Evolutionary conservation across 2,797 vertebrate genomes (phyloP).

Genomic region (Agapornis canus): DNA sequence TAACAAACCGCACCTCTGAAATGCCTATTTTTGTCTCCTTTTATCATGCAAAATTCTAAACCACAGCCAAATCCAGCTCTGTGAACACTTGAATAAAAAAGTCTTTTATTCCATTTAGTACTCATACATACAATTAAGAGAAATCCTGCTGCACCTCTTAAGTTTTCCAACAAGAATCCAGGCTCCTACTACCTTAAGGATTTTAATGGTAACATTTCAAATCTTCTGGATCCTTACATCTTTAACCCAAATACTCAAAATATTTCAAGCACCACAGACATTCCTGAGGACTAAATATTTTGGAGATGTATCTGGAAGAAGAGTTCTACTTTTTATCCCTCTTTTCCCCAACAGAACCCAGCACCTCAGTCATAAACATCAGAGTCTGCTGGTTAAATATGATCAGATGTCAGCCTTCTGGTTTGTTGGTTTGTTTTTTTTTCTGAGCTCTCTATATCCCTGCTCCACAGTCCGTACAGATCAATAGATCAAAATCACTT

Average conservation of each 20-base stretch:
- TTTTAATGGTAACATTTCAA: not conserved
- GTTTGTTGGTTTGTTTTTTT: not conserved
- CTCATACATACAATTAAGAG: not conserved
- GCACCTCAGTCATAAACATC: not conserved
- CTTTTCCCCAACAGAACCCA: not conserved
- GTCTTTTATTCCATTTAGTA: not conserved
- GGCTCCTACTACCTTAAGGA: not conserved
- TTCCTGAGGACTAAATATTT: not conserved
- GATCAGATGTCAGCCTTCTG: accelerated
- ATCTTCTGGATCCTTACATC: not conserved
- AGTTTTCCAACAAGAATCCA: not conserved
- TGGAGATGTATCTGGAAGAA: not conserved
- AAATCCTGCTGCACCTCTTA: not conserved
- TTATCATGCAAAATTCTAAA: not conserved
- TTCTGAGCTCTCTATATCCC: not conserved
- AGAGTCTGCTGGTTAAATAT: not conserved
- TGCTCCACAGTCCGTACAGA: not conserved
- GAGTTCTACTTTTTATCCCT: not conserved
- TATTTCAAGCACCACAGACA: not conserved
- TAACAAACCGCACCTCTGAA: not conserved
- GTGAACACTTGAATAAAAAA: not conserved
- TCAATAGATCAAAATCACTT: not conserved
- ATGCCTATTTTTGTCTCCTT: not conserved
- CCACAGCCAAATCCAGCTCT: not conserved
- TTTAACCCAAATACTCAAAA: not conserved